Base-by-base conservation (phyloP, 2,888 invertebrate species). In the Syritta pipiens region DNA sequence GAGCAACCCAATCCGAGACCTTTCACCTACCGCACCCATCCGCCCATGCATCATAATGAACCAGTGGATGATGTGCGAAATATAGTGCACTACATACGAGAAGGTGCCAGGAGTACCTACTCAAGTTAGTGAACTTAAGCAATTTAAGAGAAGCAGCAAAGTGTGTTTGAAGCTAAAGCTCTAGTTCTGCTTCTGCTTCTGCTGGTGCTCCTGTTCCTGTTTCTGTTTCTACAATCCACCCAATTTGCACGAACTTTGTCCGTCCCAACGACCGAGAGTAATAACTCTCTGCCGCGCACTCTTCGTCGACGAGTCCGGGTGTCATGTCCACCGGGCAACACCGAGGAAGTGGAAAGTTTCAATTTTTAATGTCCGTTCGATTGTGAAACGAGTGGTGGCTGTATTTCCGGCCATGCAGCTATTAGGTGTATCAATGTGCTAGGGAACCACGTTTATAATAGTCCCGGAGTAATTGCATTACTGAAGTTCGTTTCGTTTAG, bases 341-440 rank as follows among this genome's bases (percentile, higher is more conserved):
- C 62, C 55, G 42, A 30, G 32, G 40, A 72, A 67, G 67, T 57
- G 67, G 62, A 72, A 79, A 79, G 72, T 79, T 74, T 79, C 67
- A 79, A 79, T 79, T 74, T 79, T 79, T 79, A 79, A 79, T 79
- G 79, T 79, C 79, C 72, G 79, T 79, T 79, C 79, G 79, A 79
- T 79, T 79, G 79, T 79, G 67, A 71, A 77, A 71, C 32, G 65
- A 60, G 32, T 9, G 49, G 40, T 48, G 72, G 71, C 60, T 74
- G 51, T 57, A 72, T 72, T 68, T 68, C 72, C 67, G 72, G 55
- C 67, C 6, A 46, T 46, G 28, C 19, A 51, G 19, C 55, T 51
- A 79, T 49, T 49, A 60, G 67, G 65, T 67, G 67, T 74, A 67
- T 79, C 72, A 79, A 74, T 68, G 62, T 60, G 30, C 60, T 42